Evolutionary conservation across 2,888 invertebrate species (phyloP), one percentile per base, ranked within the genome.

Genomic region (Scaptomyza polygonia): DNA sequence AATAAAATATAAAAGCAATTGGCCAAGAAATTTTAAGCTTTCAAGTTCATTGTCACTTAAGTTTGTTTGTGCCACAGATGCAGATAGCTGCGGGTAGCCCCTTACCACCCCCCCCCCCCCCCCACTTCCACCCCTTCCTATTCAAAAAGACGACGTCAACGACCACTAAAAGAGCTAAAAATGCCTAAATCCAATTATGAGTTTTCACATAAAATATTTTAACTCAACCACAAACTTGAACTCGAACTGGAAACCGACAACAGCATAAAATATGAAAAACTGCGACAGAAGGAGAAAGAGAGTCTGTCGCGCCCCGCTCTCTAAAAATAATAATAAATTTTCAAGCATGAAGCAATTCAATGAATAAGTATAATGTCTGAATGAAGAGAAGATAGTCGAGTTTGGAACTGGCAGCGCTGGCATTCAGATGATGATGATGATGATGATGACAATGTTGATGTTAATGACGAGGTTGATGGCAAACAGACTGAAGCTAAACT

Each of bases 111-210:
- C n/a, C n/a, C n/a, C n/a, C n/a, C n/a, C n/a, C n/a, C n/a, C n/a
- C n/a, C n/a, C n/a, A n/a, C n/a, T n/a, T n/a, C n/a, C n/a, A n/a
- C n/a, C n/a, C n/a, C n/a, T n/a, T n/a, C n/a, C n/a, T n/a, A n/a
- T n/a, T n/a, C n/a, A n/a, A 67, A 55, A 44, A 64, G 48, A 47
- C 58, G 47, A 77, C 55, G 78, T 43, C 78, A 81, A 78, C 67
- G 86, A 82, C 86, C 81, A 64, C 88, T 67, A 56, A 67, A 61
- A 83, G 63, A 84, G 58, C 81, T 77, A 57, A 71, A 72, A 85
- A 79, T 79, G 83, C 87, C 87, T 88, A 88, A 88, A 82, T 82
- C 87, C 85, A 82, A 88, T 88, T 86, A 82, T 82, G 88, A 86
- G 77, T 82, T 82, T 82, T 88, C 88, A 84, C 82, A 82, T 82